Conservation (phyloP, 2,797 vertebrate species). For the Paguma larvata region DNA sequence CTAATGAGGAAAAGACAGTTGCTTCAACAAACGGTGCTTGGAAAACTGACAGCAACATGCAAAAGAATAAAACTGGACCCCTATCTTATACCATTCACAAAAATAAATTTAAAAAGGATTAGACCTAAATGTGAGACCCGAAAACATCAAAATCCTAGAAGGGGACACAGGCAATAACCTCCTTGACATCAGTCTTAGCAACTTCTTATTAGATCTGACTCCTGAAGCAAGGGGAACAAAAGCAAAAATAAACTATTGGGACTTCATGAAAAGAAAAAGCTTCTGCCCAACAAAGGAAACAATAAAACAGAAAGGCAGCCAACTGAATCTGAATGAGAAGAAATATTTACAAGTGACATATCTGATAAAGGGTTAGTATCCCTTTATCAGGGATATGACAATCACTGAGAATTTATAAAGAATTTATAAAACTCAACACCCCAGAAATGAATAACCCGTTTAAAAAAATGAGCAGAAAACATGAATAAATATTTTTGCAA, state of each 20-base stretch:
- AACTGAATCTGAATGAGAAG: not conserved
- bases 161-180: not conserved
- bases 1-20: not conserved
- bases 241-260: not conserved
- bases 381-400: no score
- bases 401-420: not conserved
- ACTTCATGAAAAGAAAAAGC: not conserved
- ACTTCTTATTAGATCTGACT: not conserved
- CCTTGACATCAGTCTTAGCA: not conserved
- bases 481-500: not conserved
- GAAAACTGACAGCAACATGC: not conserved
- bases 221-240: not conserved
- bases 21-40: not conserved
- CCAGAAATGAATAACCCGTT: not conserved
- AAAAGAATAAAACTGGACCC: not conserved
- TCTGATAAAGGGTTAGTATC: not conserved
- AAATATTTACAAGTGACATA: not conserved
- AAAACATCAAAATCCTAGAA: not conserved
- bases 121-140: not conserved
- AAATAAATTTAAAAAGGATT: not conserved
- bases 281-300: not conserved
- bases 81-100: not conserved
- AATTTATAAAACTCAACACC: not conserved
- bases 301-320: not conserved
- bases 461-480: not conserved